Percentiles rank a stretch among this genome's conserved stretches.
phyloP scores from a whole-genome alignment of 2,113 vertebrate species.

The Gnathonemus echidnorhynchus region DNA sequence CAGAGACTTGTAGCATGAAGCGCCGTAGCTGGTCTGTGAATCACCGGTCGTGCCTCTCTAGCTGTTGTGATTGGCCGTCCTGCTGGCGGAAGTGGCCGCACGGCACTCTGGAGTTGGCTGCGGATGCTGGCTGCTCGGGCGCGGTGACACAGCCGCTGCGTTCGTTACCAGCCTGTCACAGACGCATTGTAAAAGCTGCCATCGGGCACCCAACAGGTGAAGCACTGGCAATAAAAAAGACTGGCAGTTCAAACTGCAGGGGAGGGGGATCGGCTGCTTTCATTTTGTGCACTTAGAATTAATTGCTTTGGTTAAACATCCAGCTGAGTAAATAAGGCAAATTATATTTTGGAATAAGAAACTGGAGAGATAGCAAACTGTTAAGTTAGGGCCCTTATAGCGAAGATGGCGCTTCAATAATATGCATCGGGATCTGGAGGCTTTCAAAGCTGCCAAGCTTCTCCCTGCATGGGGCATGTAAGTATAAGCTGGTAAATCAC shows the following conservation, averaged over 20 bases:
- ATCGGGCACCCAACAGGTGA: background rate
- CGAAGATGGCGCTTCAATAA: background rate
- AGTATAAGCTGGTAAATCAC: background rate
- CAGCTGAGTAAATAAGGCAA: background rate
- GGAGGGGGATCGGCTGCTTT: background rate
- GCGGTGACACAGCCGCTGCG: background rate
- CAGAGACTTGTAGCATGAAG: background rate
- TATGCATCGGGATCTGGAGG: background rate
- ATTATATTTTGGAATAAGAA: background rate
- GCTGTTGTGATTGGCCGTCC: background rate
- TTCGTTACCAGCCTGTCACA: background rate
- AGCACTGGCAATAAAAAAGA: background rate
- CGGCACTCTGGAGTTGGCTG: background rate
- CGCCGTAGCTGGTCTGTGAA: background rate
- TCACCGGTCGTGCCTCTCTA: background rate
- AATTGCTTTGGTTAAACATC: background rate
- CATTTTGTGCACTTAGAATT: background rate
- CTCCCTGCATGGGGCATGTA: background rate
- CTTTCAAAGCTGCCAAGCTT: background rate
- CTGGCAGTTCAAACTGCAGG: background rate
- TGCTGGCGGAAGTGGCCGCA: background rate
- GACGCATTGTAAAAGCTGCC: background rate
- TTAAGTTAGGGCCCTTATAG: background rate
- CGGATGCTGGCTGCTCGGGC: background rate
- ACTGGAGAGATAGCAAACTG: background rate